These are phyloP conservation scores for Globodera ellingtonae DNA, from an alignment of 1,140 invertebrate species.

Conservation along the genomic window DNA sequence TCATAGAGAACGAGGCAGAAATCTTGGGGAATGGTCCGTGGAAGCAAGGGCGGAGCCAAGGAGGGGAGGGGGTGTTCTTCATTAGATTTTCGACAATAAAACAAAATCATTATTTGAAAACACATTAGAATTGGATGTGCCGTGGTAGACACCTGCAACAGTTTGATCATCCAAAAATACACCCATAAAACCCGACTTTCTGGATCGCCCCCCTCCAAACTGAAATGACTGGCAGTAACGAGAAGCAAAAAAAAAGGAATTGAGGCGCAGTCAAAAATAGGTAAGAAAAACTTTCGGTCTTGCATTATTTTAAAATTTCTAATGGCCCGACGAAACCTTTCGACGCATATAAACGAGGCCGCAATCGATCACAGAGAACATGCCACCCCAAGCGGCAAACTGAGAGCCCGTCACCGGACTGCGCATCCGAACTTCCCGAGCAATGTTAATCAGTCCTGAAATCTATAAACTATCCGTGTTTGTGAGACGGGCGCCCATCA, in stretches of 20 bases:
- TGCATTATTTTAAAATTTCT: conserved; percentile 9
- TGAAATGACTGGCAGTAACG: too few species aligned
- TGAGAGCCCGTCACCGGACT: conserved; percentile 61
- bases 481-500: not conserved
- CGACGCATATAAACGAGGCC: conserved; percentile 87
- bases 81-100: not conserved
- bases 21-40: too few species aligned
- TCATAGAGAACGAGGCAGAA: not conserved
- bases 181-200: too few species aligned
- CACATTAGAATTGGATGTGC: conserved; percentile 23
- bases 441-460: conserved; percentile 28
- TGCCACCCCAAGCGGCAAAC: conserved; percentile 74
- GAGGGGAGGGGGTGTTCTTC: too few species aligned
- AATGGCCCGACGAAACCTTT: conserved; percentile 74
- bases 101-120: not conserved
- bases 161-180: too few species aligned
- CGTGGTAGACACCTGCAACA: too few species aligned
- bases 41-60: too few species aligned
- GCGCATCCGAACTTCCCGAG: conserved; percentile 54
- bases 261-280: conserved; percentile 18
- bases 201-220: too few species aligned
- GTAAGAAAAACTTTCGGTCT: not conserved
- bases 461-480: too few species aligned
- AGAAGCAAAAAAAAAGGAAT: not conserved
- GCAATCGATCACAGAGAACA: conserved; percentile 97